Evolutionary conservation across 2,888 invertebrate species (phyloP), one percentile per base, ranked within the genome.

Genomic region (Brachyopa scutellaris): DNA sequence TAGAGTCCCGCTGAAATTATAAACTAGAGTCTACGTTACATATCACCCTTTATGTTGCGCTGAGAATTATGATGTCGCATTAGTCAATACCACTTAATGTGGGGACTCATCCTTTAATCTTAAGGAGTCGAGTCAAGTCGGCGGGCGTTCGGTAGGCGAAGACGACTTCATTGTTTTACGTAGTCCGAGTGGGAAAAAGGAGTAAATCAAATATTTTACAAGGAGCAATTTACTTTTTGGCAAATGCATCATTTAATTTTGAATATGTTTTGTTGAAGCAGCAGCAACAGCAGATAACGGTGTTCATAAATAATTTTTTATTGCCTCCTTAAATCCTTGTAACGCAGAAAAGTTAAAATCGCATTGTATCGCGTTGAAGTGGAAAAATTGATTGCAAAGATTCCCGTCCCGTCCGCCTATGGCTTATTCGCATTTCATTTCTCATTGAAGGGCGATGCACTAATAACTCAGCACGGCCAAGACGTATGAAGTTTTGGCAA

Each of bases 261-360:
- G 70, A 82, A 77, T 82, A 82, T 77, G 82, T 64, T 70, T 31
- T 33, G 51, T 33, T 67, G 55, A 42, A 31, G 79, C 64, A 31
- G 76, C 76, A 82, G 55, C 33, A 31, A 74, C 64, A 31, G 76
- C 76, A 82, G 64, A 78, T 80, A 76, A 76, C 59, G 61, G 66
- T 77, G 66, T 61, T 82, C 64, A 82, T 82, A 82, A 82, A 82
- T 82, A 82, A 82, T 82, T 40, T 77, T 82, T 82, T 82, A 82
- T 82, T 77, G 53, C 82, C 77, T 13, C 38, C 45, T 49, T 61
- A 66, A 66, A 31, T 40, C 51, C 57, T 66, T 66, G 66, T 59
- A 76, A 66, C 15, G 57, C 57, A 9, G 33, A 40, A 40, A 70
- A 70, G 53, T 72, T 64, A 53, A 72, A 72, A 64, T 66, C 66